Evolutionary conservation across 2,113 vertebrate species (phyloP).

Genomic region (Catagonus wagneri): DNA sequence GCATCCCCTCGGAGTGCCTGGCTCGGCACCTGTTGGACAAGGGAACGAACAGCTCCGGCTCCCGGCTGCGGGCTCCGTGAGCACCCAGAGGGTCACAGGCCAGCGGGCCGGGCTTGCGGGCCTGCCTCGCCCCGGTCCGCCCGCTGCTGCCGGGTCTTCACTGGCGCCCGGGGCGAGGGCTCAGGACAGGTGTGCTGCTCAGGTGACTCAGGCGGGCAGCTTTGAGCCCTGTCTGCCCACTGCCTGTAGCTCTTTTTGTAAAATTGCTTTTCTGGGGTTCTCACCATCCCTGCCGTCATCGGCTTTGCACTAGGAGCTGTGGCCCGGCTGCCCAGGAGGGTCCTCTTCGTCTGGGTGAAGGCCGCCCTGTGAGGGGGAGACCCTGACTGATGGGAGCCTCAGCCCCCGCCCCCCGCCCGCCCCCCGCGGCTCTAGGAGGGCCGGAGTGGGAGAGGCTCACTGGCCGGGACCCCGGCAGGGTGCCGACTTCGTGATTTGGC

Average conservation of each 20-base stretch:
- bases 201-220: not conserved
- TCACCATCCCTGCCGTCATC: not conserved
- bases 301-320: not conserved
- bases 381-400: not conserved
- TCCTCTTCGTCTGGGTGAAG: not conserved
- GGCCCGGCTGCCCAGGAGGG: not conserved
- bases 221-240: not conserved
- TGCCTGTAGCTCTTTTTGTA: not conserved
- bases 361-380: not conserved
- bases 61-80: not conserved
- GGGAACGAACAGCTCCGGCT: not conserved
- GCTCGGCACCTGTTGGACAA: not conserved
- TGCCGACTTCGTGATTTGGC: not conserved
- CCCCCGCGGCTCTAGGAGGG: not conserved
- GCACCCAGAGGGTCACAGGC: not conserved
- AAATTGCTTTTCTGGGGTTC: not conserved
- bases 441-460: not conserved
- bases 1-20: not conserved
- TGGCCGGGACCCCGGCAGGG: accelerated
- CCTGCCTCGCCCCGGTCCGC: too few species aligned
- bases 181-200: too few species aligned
- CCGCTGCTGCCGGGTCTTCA: not conserved
- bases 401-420: not conserved
- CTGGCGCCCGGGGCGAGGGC: not conserved
- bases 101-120: not conserved